Percentiles rank a stretch among this genome's conserved stretches.
These are phyloP conservation scores for Nomada fabriciana DNA, from an alignment of 2,888 invertebrate genomes.

Conservation along the genomic window DNA sequence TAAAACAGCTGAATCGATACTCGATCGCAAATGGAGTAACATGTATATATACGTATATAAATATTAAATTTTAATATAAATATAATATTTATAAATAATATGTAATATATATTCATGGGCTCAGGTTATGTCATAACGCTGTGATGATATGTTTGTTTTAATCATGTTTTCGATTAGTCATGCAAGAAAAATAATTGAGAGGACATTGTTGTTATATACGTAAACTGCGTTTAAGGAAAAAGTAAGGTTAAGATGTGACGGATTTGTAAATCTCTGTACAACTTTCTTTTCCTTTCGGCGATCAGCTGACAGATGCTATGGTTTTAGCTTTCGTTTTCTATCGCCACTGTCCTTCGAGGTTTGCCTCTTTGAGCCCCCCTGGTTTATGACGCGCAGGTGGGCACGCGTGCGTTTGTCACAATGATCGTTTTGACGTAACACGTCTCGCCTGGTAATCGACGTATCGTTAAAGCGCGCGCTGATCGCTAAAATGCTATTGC, in stretches of 20 bases:
- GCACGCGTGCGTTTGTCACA: constrained; percentile 12
- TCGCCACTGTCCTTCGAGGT: constrained; percentile 11
- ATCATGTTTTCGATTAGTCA: not conserved
- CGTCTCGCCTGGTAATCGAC: constrained; percentile 28
- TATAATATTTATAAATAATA: no score
- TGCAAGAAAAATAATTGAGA: not conserved
- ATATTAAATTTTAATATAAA: no score
- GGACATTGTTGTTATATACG: not conserved
- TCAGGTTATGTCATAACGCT: not conserved
- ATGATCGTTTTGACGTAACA: constrained; percentile 41
- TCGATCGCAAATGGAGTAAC: no score
- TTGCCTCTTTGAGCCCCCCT: not conserved
- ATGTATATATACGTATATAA: no score
- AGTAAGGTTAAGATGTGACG: not conserved
- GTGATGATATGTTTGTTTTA: not conserved
- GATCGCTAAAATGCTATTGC: constrained; percentile 7
- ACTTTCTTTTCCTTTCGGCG: not conserved
- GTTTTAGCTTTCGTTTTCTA: constrained; percentile 11
- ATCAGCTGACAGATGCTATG: not conserved
- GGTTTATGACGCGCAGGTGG: constrained; percentile 10
- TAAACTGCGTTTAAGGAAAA: not conserved
- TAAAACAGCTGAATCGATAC: not conserved
- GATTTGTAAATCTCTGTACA: not conserved
- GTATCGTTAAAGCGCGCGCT: constrained; percentile 36
- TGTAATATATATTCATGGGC: no score